Base-by-base conservation (phyloP, 2,797 vertebrate species). In the Austrolebias charrua region DNA sequence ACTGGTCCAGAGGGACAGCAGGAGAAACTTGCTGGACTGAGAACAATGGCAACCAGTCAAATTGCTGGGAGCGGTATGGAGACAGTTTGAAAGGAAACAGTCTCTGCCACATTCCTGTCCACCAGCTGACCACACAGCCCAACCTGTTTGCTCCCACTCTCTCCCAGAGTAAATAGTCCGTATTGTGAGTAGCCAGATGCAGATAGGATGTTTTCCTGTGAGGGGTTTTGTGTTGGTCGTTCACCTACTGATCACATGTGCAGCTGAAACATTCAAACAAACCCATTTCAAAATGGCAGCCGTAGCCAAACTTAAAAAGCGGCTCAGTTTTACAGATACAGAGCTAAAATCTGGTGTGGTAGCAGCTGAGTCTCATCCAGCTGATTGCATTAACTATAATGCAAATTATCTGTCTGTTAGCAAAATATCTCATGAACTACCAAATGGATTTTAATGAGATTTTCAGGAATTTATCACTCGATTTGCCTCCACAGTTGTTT, bases 51-150 rank as follows among this genome's bases (percentile, higher is more conserved):
- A 19, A 63, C 70, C 33, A 55, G 72, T 85, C 51, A 68, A 63
- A 53, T 47, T 56, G 24, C 24, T 24, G 24, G 46, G 56, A 71
- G 24, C 55, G 47, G 58, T 40, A 64, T 70, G 56, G 24, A 16
- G 31, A 33, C 43, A 47, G 5, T 77, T 57, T 80, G 60, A 70
- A 75, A 75, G 78, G 62, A 67, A 55, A 51, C 62, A 54, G 43
- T 79, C 57, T 77, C 59, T 63, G 51, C 75, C 62, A 60, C 75
- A 81, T 86, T 86, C 80, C 63, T 16, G 15, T 56, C 63, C 70
- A 71, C 74, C 78, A 78, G 74, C 84, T 86, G 84, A 87, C 70
- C 50, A 54, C 61, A 65, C 59, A 18, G 52, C 19, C 56, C 42
- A 7, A 47, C 47, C 63, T 80, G 59, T 76, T 66, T 20, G 76